A percentile compares a stretch with the other conserved stretches of the same genome.
phyloP scores from a whole-genome alignment of 2,888 invertebrate genomes.

The Macrosoma leucophasiata region DNA sequence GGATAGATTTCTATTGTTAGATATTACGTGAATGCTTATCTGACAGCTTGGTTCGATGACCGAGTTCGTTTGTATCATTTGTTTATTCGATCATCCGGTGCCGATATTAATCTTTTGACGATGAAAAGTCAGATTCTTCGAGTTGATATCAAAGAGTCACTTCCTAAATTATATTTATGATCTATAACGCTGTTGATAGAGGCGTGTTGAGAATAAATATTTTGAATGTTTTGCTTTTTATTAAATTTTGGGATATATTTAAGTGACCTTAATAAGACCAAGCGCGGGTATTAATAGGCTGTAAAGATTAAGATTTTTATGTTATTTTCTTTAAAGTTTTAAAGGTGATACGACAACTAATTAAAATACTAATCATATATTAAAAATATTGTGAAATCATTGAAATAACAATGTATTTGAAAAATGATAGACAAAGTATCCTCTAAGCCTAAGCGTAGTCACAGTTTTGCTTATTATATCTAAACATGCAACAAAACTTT shows the following conservation, averaged over 20 bases:
- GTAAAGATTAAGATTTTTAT: too few species aligned
- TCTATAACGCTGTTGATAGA: conserved; percentile 48
- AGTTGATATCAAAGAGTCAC: conserved; percentile 50
- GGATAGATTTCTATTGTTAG: conserved; percentile 64
- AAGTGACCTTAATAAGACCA: too few species aligned
- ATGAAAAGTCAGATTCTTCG: conserved; percentile 58
- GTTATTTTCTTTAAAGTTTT: too few species aligned
- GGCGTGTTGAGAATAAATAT: conserved; percentile 24
- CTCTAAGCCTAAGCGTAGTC: too few species aligned
- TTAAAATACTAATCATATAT: too few species aligned
- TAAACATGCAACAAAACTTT: too few species aligned
- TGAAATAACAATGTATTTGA: too few species aligned
- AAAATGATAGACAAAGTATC: too few species aligned
- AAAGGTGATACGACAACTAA: too few species aligned
- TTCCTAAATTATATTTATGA: conserved; percentile 47
- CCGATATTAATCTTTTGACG: conserved; percentile 63
- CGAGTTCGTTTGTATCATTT: conserved; percentile 59
- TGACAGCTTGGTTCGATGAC: conserved; percentile 54
- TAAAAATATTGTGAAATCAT: too few species aligned
- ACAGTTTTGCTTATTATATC: too few species aligned
- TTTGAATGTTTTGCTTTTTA: conserved; percentile 1
- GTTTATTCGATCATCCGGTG: conserved; percentile 62
- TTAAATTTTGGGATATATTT: conserved; percentile 12
- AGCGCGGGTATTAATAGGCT: too few species aligned
- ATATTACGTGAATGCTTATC: conserved; percentile 37